phyloP scores from a whole-genome alignment of 2,888 invertebrate species.

The Gerris lacustris region DNA sequence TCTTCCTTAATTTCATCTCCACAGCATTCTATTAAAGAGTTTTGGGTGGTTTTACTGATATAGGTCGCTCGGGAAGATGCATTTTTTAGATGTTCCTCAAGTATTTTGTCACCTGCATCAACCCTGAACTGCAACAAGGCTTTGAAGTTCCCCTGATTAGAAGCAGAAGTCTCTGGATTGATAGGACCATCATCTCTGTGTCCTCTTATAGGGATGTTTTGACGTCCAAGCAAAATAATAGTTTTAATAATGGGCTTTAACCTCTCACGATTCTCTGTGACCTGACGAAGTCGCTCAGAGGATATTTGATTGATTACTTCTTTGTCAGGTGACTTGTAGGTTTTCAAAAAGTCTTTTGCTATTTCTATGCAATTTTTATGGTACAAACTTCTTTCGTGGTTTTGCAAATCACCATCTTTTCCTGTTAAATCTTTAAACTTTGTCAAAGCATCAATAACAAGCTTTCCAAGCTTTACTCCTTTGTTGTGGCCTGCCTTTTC shows the following conservation, averaged over 20 bases:
- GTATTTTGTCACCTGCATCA: conserved; percentile 27
- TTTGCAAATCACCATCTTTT: conserved; percentile 11
- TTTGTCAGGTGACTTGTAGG: conserved; percentile 8
- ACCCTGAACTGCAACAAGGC: conserved; percentile 29
- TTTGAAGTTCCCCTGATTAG: conserved; percentile 28
- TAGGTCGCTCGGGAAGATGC: conserved; percentile 28
- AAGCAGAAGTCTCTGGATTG: neutral
- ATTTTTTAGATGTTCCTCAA: conserved; percentile 29
- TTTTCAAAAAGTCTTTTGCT: conserved; percentile 10
- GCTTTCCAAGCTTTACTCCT: conserved; percentile 6
- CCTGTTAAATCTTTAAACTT: conserved; percentile 7
- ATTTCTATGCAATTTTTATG: conserved; percentile 6
- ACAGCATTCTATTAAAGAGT: neutral
- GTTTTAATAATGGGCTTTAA: conserved; percentile 9
- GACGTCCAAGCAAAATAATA: conserved; percentile 18
- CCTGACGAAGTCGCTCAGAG: conserved; percentile 9
- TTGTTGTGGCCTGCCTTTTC: conserved; percentile 11
- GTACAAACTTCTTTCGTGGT: conserved; percentile 8
- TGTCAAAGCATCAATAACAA: conserved; percentile 9
- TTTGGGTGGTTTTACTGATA: conserved; percentile 29
- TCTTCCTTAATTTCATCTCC: neutral
- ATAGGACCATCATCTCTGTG: conserved; percentile 27
- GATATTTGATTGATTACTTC: conserved; percentile 5
- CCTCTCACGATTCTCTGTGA: conserved; percentile 11
- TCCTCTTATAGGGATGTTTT: conserved; percentile 31